Evolutionary conservation across 2,797 vertebrate species (phyloP), one percentile per base, ranked within the genome.

Genomic region (Octomys mimax): DNA sequence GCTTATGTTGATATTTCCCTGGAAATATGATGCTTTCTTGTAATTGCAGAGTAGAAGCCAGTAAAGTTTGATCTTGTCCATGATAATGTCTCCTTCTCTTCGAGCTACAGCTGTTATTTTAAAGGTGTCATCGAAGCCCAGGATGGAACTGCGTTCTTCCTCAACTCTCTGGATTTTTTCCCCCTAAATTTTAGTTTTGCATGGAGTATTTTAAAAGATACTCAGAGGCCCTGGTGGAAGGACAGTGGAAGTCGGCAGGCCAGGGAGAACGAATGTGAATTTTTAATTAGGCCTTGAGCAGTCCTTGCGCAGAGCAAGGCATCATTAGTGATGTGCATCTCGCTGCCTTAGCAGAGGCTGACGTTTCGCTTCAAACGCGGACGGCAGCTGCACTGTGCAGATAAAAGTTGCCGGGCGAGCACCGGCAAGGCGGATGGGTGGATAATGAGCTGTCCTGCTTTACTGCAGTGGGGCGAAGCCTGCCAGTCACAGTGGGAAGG

Each of bases 231-330:
- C 98, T 98, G 97, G 92, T 97, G 95, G 98, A 98, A 98, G 98
- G 96, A 95, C 97, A 96, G 96, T 88, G 95, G 93, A 97, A 98
- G 97, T 84, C 77, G 26, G 96, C 91, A 88, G 49, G 62, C 31
- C 73, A 24, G 96, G 93, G 98, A 99, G 98, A 98, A 93, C 70
- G 71, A 98, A 98, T 99, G 98, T 98, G 99, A 98, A 99, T 99
- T 99, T 99, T 99, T 99, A 99, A 99, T 99, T 98, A 97, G 97
- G 97, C 98, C 99, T 99, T 98, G 99, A 99, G 98, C 90, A 94
- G 42, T 95, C 96, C 97, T 99, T 99, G 99, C 99, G 99, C 99
- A 99, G 99, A 90, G 33, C 49, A 0, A 97, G 97, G 95, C 98
- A 88, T 98, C 96, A 98, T 98, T 89, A 98, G 98, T 31, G 98